phyloP scores from a whole-genome alignment of 2,113 vertebrate genomes.

The Alethe diademata region DNA sequence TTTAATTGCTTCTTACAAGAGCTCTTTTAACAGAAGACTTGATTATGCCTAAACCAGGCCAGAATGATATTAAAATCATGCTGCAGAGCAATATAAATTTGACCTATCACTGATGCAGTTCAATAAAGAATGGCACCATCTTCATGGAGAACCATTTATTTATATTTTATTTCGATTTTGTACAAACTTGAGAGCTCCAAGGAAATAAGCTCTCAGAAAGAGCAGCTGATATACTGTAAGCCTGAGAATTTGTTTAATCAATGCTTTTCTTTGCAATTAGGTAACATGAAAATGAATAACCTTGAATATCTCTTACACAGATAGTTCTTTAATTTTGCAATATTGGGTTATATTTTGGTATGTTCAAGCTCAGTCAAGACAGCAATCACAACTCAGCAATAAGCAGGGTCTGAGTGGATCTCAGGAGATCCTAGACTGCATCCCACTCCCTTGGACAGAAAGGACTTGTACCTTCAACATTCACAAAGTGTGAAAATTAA shows the following conservation, averaged over 20 bases:
- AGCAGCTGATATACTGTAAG: background rate
- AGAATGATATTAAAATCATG: slow-evolving; percentile 63
- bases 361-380: background rate
- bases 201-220: slow-evolving; percentile 34
- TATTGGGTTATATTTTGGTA: background rate
- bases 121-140: slow-evolving; percentile 38
- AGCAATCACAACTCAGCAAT: background rate
- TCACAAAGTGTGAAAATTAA: background rate
- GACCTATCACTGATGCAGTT: slow-evolving; percentile 32
- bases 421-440: background rate
- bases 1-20: slow-evolving; percentile 58
- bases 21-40: slow-evolving; percentile 58
- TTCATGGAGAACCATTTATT: slow-evolving; percentile 29
- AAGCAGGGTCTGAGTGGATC: background rate
- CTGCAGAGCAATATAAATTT: slow-evolving; percentile 61
- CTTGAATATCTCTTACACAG: background rate
- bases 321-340: background rate
- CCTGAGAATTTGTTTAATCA: background rate
- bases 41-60: slow-evolving; percentile 46
- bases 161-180: slow-evolving; percentile 39
- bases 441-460: background rate
- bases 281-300: background rate
- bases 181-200: slow-evolving; percentile 21
- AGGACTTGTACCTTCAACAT: background rate
- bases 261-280: background rate